These are phyloP conservation scores for Sisyra terminalis DNA, from an alignment of 2,888 invertebrate species.

Conservation along the genomic window DNA sequence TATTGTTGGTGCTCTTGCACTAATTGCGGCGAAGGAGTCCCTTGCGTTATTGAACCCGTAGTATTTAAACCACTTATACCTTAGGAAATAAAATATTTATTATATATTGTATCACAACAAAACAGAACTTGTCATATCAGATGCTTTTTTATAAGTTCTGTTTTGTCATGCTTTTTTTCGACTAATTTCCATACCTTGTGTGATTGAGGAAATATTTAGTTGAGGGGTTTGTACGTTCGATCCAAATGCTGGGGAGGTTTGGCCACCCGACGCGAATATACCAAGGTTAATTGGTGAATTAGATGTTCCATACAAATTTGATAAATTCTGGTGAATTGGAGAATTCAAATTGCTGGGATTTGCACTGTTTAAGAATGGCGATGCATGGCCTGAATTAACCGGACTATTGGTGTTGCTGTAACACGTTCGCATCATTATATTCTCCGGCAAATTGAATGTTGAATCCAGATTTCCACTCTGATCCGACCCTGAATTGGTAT, in stretches of 20 bases:
- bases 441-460: conserved; percentile 10
- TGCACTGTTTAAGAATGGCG: conserved; percentile 18
- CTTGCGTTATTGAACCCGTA: conserved; percentile 51
- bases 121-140: neutral
- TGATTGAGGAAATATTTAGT: conserved; percentile 32
- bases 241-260: conserved; percentile 21
- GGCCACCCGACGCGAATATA: conserved; percentile 16
- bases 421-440: conserved; percentile 17
- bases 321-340: conserved; percentile 16
- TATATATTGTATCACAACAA: no score
- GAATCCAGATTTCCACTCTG: conserved; percentile 14
- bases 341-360: conserved; percentile 20
- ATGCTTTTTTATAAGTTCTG: neutral
- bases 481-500: conserved; percentile 21
- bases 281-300: conserved; percentile 6
- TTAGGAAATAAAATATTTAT: conserved; percentile 14
- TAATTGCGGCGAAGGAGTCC: conserved; percentile 38
- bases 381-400: conserved; percentile 17
- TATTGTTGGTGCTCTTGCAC: conserved; percentile 12
- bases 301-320: neutral
- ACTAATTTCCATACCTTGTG: conserved; percentile 32
- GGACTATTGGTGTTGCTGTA: conserved; percentile 21
- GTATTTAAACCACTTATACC: conserved; percentile 63
- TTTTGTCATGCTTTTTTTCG: conserved; percentile 2
- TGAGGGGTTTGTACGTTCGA: conserved; percentile 17